Conservation (phyloP, 2,113 vertebrate species). For the Daubentonia madagascariensis region DNA sequence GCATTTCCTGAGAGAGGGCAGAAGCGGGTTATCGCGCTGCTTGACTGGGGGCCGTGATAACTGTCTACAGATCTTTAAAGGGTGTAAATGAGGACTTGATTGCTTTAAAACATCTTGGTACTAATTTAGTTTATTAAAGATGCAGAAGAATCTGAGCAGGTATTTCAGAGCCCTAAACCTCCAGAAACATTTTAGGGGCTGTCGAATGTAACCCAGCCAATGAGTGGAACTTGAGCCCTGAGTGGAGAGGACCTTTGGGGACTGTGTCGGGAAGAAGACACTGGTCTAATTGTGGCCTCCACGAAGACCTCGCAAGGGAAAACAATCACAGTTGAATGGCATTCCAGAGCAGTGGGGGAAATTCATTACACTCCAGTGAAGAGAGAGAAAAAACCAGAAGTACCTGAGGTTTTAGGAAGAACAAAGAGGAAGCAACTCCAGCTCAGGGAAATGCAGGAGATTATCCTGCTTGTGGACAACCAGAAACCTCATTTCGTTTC, state of each 20-base stretch:
- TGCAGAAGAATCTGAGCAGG: background rate
- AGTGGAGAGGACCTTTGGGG: background rate
- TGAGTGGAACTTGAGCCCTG: background rate
- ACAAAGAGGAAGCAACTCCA: background rate
- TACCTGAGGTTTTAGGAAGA: background rate
- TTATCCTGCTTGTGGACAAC: background rate
- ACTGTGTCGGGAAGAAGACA: background rate
- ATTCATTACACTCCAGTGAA: background rate
- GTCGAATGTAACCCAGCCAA: background rate
- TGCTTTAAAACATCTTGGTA: constrained; percentile 14
- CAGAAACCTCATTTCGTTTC: background rate
- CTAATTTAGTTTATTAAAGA: constrained; percentile 33
- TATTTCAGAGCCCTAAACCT: background rate
- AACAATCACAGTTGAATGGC: background rate
- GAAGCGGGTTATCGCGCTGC: background rate
- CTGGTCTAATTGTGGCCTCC: background rate
- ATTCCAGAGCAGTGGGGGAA: background rate
- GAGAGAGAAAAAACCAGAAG: background rate
- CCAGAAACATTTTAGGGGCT: background rate
- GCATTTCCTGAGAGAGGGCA: background rate
- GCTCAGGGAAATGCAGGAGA: background rate
- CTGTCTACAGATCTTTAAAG: constrained; percentile 27
- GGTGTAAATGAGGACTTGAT: constrained; percentile 44
- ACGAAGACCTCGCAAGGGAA: background rate
- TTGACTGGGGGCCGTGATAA: background rate